Evolutionary conservation across 2,888 invertebrate species (phyloP).

Genomic region (Spatulosminthurus flaviceps): DNA sequence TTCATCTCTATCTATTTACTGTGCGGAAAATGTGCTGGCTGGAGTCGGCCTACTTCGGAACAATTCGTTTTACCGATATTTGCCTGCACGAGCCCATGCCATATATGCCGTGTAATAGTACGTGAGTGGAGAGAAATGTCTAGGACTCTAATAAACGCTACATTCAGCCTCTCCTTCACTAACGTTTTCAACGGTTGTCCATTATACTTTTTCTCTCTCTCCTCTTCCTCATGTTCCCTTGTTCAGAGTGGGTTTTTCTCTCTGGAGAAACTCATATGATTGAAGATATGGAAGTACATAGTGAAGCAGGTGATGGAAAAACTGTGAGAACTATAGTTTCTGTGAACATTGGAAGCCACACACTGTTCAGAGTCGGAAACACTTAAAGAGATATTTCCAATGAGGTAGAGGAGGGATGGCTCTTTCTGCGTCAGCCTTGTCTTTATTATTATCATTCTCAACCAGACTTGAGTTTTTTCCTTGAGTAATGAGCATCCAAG

Average conservation of each 20-base stretch:
- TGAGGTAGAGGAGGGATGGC: neutral
- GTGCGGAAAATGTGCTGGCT: neutral
- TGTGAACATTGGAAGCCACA: neutral
- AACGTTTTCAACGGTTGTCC: conserved; percentile 14
- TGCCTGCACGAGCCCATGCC: neutral
- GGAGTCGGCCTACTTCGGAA: neutral
- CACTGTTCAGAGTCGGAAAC: neutral
- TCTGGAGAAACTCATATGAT: too few relatives aligned
- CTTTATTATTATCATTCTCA: conserved; percentile 13
- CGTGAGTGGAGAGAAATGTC: neutral
- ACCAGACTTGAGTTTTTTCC: too few relatives aligned
- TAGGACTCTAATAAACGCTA: neutral
- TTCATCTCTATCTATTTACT: conserved; percentile 14
- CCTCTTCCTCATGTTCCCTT: neutral
- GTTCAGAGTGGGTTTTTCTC: neutral
- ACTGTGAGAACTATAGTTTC: neutral
- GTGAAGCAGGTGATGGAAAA: neutral
- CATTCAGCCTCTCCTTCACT: neutral
- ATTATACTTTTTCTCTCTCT: neutral
- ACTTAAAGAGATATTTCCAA: neutral
- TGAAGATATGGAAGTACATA: too few relatives aligned
- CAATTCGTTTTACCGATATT: neutral
- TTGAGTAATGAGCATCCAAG: too few relatives aligned
- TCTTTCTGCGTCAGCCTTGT: neutral
- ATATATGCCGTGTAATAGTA: neutral